Conservation (phyloP, 1,140 invertebrate genomes). For the Lepidurus arcticus region DNA sequence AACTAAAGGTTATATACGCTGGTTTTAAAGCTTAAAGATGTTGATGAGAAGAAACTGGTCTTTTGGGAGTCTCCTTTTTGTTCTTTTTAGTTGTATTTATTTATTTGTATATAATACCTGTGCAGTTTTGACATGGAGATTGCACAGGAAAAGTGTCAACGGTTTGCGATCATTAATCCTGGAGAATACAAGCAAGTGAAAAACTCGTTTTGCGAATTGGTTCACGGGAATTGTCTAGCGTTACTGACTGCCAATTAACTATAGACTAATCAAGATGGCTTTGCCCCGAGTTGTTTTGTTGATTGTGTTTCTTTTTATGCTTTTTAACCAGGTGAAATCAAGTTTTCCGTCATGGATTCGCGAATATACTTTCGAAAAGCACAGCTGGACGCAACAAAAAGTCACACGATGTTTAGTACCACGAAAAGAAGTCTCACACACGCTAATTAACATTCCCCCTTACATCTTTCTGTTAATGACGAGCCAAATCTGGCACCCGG, state of each 20-base stretch:
- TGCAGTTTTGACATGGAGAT: not conserved
- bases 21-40: not conserved
- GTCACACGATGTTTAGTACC: no score
- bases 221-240: not conserved
- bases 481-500: not conserved
- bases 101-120: not conserved
- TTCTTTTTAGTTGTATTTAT: not conserved
- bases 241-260: no score
- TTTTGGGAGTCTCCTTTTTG: not conserved
- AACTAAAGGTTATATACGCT: not conserved
- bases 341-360: no score
- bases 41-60: conserved; percentile 9
- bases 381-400: no score
- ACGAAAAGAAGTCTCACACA: no score
- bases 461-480: not conserved
- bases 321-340: no score
- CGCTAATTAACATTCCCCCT: not conserved
- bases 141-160: not conserved
- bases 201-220: not conserved
- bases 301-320: no score
- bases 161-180: not conserved
- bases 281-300: no score
- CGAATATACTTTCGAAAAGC: no score
- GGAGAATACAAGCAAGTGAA: not conserved
- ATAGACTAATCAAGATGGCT: no score